Evolutionary conservation across 2,888 invertebrate species (phyloP), one percentile per base, ranked within the genome.

Genomic region (Polydrusus cervinus): DNA sequence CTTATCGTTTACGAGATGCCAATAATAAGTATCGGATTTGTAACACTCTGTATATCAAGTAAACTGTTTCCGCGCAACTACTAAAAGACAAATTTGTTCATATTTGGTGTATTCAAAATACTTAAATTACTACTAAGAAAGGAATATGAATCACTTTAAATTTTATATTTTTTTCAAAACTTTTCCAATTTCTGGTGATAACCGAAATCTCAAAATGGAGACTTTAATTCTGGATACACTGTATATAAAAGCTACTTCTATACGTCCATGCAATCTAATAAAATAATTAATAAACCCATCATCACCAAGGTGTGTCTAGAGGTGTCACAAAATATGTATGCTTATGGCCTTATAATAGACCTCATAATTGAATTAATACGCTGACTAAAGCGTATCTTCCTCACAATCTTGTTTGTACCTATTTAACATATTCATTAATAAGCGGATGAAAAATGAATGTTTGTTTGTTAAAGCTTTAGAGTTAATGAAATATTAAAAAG

Each of bases 251-350:
- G 25, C 25, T 30, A 51, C 51, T 0, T 7, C 30, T n/a, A 25
- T 11, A 51, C 51, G 5, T 7, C 30, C 30, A 25, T 11, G 30
- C 14, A 20, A 43, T 62, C 20, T 25, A 62, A 62, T 30, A 55
- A 34, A 34, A 25, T 76, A 76, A 76, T 76, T 76, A 76, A 76
- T 76, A 72, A 76, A 76, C 65, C 57, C 76, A 72, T 75, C 75
- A 72, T 20, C 68, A 38, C 10, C 47, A 64, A 62, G 76, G 76
- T 65, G 76, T 72, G 76, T 18, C 68, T 57, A 43, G 1, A 40
- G 20, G 34, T 18, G 71, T 65, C 72, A 69, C 72, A 72, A 38
- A 38, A 69, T 51, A 72, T 69, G 72, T 69, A 60, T 64, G 61
- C 61, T 75, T 72, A 75, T 75, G 68, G 62, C 18, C 47, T 72